Conservation (phyloP, 2,888 invertebrate genomes). For the Trichogramma evanescens region DNA sequence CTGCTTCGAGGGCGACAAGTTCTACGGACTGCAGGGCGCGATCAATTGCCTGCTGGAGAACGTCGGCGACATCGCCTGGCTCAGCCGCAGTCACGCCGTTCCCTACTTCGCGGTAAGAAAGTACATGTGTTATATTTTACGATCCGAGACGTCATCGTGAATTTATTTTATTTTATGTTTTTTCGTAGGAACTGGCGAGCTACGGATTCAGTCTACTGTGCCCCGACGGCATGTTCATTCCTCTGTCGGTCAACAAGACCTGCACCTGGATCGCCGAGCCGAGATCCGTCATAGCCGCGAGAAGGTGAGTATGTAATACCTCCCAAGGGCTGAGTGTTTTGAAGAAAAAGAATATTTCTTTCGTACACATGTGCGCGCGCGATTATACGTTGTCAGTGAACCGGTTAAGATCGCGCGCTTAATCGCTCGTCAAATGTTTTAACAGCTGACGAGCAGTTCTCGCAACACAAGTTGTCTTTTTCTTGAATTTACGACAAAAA, state of each 20-base stretch:
- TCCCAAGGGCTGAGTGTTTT: background rate
- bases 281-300: constrained; percentile 68
- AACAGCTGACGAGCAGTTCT: too few species aligned
- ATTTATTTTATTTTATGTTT: background rate
- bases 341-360: background rate
- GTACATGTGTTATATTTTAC: background rate
- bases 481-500: too few species aligned
- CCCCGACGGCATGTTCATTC: constrained; percentile 63
- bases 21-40: constrained; percentile 77
- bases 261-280: constrained; percentile 76
- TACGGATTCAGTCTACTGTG: constrained; percentile 66
- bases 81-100: constrained; percentile 62
- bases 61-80: constrained; percentile 77
- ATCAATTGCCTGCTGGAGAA: constrained; percentile 72
- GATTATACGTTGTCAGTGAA: too few species aligned
- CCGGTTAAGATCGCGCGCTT: too few species aligned
- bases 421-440: too few species aligned
- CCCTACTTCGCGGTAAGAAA: constrained; percentile 59
- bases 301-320: constrained; percentile 48
- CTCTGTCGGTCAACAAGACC: constrained; percentile 52
- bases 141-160: background rate
- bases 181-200: constrained; percentile 12
- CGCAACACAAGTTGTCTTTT: too few species aligned
- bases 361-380: too few species aligned
- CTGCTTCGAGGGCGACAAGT: constrained; percentile 66